Base-by-base conservation (phyloP, 2,888 invertebrate genomes). In the Aelia acuminata region DNA sequence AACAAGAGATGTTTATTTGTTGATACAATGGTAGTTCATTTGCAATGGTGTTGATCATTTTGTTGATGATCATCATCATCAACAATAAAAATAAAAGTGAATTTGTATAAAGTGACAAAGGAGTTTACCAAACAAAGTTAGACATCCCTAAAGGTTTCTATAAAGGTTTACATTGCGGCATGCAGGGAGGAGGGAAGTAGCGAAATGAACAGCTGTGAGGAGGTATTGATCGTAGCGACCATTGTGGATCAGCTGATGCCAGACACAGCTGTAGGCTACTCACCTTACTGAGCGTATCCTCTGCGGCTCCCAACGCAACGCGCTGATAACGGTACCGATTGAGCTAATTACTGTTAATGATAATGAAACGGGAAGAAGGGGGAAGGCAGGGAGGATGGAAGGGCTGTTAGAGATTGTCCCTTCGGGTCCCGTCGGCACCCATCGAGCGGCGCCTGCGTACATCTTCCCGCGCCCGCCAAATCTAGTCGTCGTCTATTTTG, bases 331-430 rank as follows among this genome's bases (percentile, higher is more conserved):
- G 13, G 13, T 43, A n/a, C 39, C 53, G 53, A 85, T 84, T n/a
- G 26, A 8, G 50, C 43, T 84, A 50, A 84, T 84, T 49, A 84
- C 43, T 50, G 84, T 26, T 84, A 84, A 84, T 85, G 39, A 57
- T 50, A 85, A 85, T 85, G 50, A 85, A 53, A 53, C 85, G 53
- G 53, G 53, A 85, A 85, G 50, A 85, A 85, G 85, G 85, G 85
- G 85, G 50, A 53, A 85, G 53, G 85, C 85, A 85, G 85, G 85
- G 85, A 85, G 57, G 85, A 53, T 11, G 57, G 85, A 35, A 50
- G 57, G 53, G 53, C 57, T 53, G 57, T 85, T 53, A 85, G 85
- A 85, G 49, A 39, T 49, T 31, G 39, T 22, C 20, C 4, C 31
- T 85, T 85, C 85, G 85, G 39, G n/a, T 53, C 13, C n/a, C 15